These are phyloP conservation scores for Crioceris asparagi DNA, from an alignment of 2,888 invertebrate species.

Conservation along the genomic window DNA sequence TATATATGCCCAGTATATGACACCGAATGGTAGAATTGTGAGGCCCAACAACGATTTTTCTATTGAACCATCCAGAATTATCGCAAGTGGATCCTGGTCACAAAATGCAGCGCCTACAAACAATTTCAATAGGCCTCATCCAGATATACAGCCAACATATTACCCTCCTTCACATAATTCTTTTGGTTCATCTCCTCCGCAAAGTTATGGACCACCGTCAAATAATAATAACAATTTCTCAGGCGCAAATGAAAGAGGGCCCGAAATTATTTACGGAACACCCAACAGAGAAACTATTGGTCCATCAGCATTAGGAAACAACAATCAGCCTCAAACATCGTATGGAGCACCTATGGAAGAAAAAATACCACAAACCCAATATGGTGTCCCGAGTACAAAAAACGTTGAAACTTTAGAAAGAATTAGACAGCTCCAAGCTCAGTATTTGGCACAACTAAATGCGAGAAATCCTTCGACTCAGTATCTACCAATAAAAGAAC, in stretches of 20 bases:
- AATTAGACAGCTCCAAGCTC: constrained; percentile 6
- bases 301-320: neutral
- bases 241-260: neutral
- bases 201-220: neutral
- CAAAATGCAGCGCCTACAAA: no score
- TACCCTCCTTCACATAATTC: no score
- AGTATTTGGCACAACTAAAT: constrained; percentile 4
- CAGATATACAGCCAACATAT: no score
- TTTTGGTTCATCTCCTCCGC: neutral
- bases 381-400: constrained; percentile 2
- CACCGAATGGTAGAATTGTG: no score
- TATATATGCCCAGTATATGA: no score
- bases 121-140: no score
- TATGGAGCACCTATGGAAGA: constrained; percentile 5
- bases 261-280: constrained; percentile 2
- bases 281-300: neutral
- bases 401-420: constrained; percentile 16
- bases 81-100: no score
- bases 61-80: no score
- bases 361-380: constrained; percentile 1
- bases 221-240: no score
- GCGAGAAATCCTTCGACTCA: constrained; percentile 9
- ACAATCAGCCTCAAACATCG: constrained; percentile 3
- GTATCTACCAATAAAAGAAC: constrained; percentile 12
- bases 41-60: no score